Evolutionary conservation across 2,888 invertebrate species (phyloP), one percentile per base, ranked within the genome.

Genomic region (Polia nebulosa): DNA sequence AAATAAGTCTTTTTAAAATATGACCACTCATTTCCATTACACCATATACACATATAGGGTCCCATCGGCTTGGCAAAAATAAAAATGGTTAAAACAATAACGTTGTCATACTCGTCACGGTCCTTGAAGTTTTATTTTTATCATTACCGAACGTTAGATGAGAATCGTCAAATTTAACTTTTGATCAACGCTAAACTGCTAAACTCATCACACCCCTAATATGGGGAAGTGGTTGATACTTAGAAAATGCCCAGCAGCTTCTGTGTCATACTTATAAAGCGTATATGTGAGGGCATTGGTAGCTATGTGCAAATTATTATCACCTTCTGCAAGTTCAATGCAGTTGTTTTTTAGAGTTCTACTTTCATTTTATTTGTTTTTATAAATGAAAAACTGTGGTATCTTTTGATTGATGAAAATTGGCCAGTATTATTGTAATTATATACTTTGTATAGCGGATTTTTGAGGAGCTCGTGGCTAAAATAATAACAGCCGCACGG

Each of bases 301-400:
- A 3, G n/a, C n/a, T n/a, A n/a, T 39, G 49, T 53, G 29, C n/a
- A 57, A 81, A 78, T 75, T 72, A 78, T 75, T 72, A 70, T 27
- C 69, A 34, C 51, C 57, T 45, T 39, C 5, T 17, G 13, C 53
- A 64, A 62, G 55, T 68, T 72, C 56, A 67, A n/a, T 62, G 55
- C 53, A 53, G 59, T 20, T 25, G 22, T 27, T 51, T 66, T 70
- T 64, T 66, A 20, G 17, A 20, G 13, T 67, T 41, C 39, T 34
- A 22, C 61, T 58, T 73, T 64, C 0, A 32, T 13, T 22, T 49
- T 36, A 22, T 63, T 57, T 45, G 36, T 57, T 66, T n/a, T 57
- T 52, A 4, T 39, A 13, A 41, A 55, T 45, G 45, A 45, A 34
- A 22, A 34, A 36, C 20, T 13, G 17, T 22, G 51, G n/a, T 34